Evolutionary conservation across 2,113 vertebrate species (phyloP), one percentile per base, ranked within the genome.

Genomic region (Malurus cyaneus): DNA sequence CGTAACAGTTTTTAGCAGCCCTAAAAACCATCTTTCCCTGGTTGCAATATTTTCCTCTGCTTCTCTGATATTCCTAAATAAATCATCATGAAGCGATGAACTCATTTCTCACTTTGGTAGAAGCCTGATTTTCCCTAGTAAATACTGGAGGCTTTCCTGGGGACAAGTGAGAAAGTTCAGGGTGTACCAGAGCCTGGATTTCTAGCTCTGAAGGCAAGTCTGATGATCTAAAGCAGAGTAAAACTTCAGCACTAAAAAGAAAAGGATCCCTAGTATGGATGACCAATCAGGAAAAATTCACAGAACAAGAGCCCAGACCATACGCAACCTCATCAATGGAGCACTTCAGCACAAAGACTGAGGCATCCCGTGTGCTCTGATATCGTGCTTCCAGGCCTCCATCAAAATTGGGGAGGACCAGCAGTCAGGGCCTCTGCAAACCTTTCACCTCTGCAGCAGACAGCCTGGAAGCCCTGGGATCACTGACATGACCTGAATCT

Each of bases 21-120:
- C 69, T 60, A 88, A 64, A 92, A 94, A 96, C 12, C 24, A 80
- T 86, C 39, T 96, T 97, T 87, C 83, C 24, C 14, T 80, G n/a
- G 76, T 89, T 50, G 60, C 50, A 53, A 32, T 91, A 54, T 94
- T 67, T 53, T 9, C 23, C 20, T 34, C 14, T 85, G 19, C 11
- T 14, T 26, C 36, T 57, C 52, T 29, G 17, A 77, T 61, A 71
- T 42, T 87, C 25, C 85, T 82, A 56, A 88, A 82, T 50, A 89
- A 57, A 77, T 90, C n/a, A 53, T 57, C 0, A 0, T 39, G 44
- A 47, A 12, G 18, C 78, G 32, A 29, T 32, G 25, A 10, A 74
- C 8, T 4, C 31, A 29, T 59, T 89, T 76, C 19, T 70, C 4
- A 56, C 25, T 47, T 57, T 53, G n/a, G 14, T 57, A 36, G 14